Evolutionary conservation across 2,888 invertebrate genomes (phyloP), one percentile per base, ranked within the genome.

Genomic region (Tachystola acroxantha): DNA sequence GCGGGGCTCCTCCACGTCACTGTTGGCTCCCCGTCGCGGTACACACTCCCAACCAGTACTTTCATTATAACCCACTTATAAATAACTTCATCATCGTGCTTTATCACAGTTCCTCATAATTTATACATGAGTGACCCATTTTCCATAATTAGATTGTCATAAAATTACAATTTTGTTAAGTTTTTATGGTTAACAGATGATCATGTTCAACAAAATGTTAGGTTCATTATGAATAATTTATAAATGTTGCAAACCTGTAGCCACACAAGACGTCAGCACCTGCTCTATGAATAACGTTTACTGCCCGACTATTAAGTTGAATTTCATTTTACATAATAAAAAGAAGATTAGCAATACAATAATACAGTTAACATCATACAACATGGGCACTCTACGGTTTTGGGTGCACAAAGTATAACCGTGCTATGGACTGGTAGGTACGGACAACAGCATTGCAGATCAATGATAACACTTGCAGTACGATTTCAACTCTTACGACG

Each of bases 1-100:
- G 52, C 53, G 49, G 61, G 63, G 64, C 47, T 48, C 45, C 45
- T 53, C 59, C 49, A 55, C 49, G 50, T 50, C 40, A 50, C 47
- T 46, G 42, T 55, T 43, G 67, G 63, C 64, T 42, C 60, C 75
- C 74, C 64, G 66, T 45, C n/a, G 72, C 30, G 64, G 50, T 35
- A 48, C 56, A 62, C 57, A 55, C 51, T 53, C 54, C 51, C n/a
- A n/a, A 48, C 51, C 46, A 30, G 33, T 36, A 44, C 47, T 44
- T 45, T 47, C 44, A 52, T 49, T 50, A 52, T 39, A 46, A 51
- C 46, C 50, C 52, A 52, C 49, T 56, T 51, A 53, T 49, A 45
- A 53, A 57, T 53, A 47, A 46, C 53, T 51, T 50, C 46, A 57
- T 57, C 48, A 54, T 42, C 40, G 43, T 46, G 4, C 27, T 29